Evolutionary conservation across 2,113 vertebrate species (phyloP), one percentile per base, ranked within the genome.

Genomic region (Otocyon megalotis): DNA sequence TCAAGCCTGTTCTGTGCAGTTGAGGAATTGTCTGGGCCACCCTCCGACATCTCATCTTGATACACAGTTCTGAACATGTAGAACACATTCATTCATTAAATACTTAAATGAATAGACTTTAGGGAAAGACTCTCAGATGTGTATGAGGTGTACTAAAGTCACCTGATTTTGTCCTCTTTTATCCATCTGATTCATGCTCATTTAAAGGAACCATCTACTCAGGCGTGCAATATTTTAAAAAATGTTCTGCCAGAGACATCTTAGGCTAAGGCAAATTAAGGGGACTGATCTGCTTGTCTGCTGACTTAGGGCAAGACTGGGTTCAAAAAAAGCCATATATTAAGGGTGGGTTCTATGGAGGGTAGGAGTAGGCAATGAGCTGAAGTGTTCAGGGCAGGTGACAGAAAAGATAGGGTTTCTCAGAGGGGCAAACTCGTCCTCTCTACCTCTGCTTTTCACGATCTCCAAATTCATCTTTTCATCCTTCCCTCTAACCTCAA

Each of bases 81-180:
- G 67, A 87, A 81, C 76, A 94, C 8, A 87, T 76, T 84, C 69
- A 84, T n/a, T 90, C 24, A 69, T 74, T 97, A 92, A 89, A 81
- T 92, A 90, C 35, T 77, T 90, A 65, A 94, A 54, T 71, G 32
- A 96, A 84, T 90, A 32, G 93, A 81, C 4, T 28, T 20, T 72
- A 72, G 79, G 50, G 92, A 79, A 82, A 88, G 14, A 82, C 30
- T 76, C 32, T 48, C 5, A 19, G 7, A 32, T 30, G 43, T 16
- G 95, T 96, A 32, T 88, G 63, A 91, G 86, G 67, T 86, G 32
- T 15, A 92, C 3, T 94, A 63, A 96, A 96, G 13, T 83, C 50
- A 88, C 10, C 19, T 58, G 43, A 35, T 28, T 71, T 93, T 83
- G 79, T 20, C 56, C 58, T 48, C 22, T 80, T 90, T 87, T 90